Conservation (phyloP, 2,888 invertebrate species). For the Lasioglossum marginatum region DNA sequence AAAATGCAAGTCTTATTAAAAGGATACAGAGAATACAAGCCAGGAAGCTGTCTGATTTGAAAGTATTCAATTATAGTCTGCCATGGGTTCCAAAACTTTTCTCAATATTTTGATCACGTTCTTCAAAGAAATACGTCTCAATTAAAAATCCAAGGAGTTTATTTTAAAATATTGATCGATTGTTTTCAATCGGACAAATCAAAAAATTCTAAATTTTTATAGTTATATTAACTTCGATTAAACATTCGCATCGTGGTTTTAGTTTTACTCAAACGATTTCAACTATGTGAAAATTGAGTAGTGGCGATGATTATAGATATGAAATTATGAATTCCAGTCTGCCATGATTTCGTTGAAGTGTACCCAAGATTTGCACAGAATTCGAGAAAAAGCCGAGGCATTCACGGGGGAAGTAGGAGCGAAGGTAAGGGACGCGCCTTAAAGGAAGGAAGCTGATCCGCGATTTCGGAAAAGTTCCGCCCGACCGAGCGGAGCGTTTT, state of each 20-base stretch:
- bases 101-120: background rate
- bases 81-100: background rate
- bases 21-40: too few relatives aligned
- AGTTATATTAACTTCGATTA: background rate
- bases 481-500: background rate
- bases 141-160: background rate
- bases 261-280: background rate
- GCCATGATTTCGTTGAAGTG: background rate
- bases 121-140: background rate
- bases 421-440: background rate
- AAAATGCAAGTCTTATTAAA: background rate
- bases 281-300: too few relatives aligned
- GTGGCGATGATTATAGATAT: background rate
- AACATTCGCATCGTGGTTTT: background rate
- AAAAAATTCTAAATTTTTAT: too few relatives aligned
- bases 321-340: background rate
- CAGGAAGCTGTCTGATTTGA: too few relatives aligned
- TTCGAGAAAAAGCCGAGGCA: background rate
- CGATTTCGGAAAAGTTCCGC: background rate
- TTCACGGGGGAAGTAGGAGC: background rate
- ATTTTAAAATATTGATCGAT: background rate
- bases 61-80: background rate
- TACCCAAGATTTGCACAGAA: background rate
- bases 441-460: background rate
- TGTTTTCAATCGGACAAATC: too few relatives aligned